Evolutionary conservation across 2,888 invertebrate genomes (phyloP).

Genomic region (Drosophila anceps): DNA sequence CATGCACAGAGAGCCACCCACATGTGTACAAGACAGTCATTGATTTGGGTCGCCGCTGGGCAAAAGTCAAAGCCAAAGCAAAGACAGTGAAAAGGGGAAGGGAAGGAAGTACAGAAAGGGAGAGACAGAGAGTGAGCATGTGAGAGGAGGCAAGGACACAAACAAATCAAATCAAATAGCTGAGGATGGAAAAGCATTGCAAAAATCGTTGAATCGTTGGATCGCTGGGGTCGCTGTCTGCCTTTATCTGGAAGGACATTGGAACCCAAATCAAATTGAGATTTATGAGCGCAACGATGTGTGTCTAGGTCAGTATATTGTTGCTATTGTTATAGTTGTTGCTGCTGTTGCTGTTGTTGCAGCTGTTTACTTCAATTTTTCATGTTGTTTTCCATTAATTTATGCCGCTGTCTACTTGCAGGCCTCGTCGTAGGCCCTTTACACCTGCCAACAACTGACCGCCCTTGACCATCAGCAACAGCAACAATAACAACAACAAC

Average conservation of each 20-base stretch:
- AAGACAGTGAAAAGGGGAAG: not conserved
- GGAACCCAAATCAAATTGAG: constrained; percentile 81
- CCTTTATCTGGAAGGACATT: constrained; percentile 41
- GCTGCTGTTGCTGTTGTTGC: constrained; percentile 20
- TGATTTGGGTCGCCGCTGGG: constrained; percentile 57
- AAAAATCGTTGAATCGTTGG: constrained; percentile 44
- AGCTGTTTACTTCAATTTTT: constrained; percentile 61
- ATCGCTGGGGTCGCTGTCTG: constrained; percentile 8
- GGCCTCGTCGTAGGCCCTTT: constrained; percentile 14
- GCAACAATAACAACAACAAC: constrained; percentile 3
- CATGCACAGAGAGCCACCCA: not conserved
- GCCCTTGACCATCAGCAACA: constrained; percentile 26
- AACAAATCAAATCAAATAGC: constrained; percentile 75
- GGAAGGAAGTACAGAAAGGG: not conserved
- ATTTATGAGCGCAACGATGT: constrained; percentile 78
- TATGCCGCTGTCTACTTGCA: constrained; percentile 38
- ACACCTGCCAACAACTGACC: constrained; percentile 19
- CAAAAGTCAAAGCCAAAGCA: constrained; percentile 48
- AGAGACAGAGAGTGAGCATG: constrained; percentile 5
- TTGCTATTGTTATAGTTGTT: constrained; percentile 11
- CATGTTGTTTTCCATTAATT: constrained; percentile 62
- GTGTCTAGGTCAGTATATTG: constrained; percentile 64
- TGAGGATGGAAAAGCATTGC: constrained; percentile 34
- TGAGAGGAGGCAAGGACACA: constrained; percentile 11
- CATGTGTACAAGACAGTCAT: constrained; percentile 10